These are phyloP conservation scores for Siniperca knerii DNA, from an alignment of 2,113 vertebrate genomes.

Conservation along the genomic window DNA sequence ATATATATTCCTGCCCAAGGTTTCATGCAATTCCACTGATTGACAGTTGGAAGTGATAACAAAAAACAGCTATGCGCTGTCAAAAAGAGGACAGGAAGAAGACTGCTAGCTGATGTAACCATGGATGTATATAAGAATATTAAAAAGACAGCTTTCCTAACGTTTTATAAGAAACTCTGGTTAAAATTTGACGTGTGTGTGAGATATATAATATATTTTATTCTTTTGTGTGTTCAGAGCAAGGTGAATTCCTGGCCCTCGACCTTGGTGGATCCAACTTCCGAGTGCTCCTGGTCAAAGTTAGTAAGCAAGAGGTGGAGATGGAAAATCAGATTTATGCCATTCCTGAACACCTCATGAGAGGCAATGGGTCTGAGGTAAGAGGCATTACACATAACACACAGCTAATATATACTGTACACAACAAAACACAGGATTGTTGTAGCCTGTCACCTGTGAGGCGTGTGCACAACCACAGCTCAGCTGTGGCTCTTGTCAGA, in stretches of 20 bases:
- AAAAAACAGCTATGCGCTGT: too few species aligned
- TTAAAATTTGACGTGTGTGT: too few species aligned
- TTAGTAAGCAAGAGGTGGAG: slow-evolving; percentile 92
- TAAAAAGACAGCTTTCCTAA: too few species aligned
- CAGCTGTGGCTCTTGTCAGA: not conserved
- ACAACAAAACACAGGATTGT: not conserved
- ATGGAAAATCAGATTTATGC: slow-evolving; percentile 96
- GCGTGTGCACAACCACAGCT: too few species aligned
- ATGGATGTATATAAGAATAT: too few species aligned
- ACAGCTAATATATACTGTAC: not conserved
- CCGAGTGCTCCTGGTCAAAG: slow-evolving; percentile 91
- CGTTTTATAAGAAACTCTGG: not conserved
- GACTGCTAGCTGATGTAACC: too few species aligned
- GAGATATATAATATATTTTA: too few species aligned
- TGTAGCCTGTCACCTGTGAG: not conserved
- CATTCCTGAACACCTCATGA: slow-evolving; percentile 94
- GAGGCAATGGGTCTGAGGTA: slow-evolving; percentile 91
- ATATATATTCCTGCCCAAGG: too few species aligned
- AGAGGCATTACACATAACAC: not conserved
- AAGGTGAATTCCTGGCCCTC: slow-evolving; percentile 93
- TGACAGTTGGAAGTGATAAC: too few species aligned
- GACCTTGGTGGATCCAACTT: slow-evolving; percentile 96
- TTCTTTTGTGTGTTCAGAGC: slow-evolving; percentile 83
- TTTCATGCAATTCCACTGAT: too few species aligned
- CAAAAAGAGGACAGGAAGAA: too few species aligned